phyloP scores from a whole-genome alignment of 2,888 invertebrate species.

The Folsomia candida region DNA sequence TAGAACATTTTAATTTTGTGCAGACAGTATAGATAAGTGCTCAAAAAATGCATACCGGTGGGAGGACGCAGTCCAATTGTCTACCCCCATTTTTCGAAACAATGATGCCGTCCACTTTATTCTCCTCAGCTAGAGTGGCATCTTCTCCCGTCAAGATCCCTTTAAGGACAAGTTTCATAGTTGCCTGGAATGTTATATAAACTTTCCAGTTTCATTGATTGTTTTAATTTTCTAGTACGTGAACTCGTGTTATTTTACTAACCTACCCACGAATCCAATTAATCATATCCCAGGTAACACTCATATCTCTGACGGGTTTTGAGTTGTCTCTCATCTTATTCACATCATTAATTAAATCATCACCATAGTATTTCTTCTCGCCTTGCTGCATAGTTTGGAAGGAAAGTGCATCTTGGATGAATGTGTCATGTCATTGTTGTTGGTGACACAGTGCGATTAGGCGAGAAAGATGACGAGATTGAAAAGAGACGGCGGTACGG shows the following conservation, averaged over 20 bases:
- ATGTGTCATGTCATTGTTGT: too few species aligned
- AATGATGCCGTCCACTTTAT: constrained; percentile 73
- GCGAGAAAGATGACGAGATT: too few species aligned
- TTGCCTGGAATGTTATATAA: constrained; percentile 57
- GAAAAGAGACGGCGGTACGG: too few species aligned
- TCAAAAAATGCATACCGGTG: too few species aligned
- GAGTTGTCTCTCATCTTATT: constrained; percentile 59
- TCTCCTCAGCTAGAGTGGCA: constrained; percentile 70
- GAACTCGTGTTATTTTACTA: too few species aligned
- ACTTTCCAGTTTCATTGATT: background rate
- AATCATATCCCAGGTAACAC: constrained; percentile 80
- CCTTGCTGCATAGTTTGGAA: too few species aligned
- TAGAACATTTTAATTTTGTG: too few species aligned
- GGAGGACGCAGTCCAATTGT: constrained; percentile 78
- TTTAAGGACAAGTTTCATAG: constrained; percentile 77
- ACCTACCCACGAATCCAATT: constrained; percentile 74
- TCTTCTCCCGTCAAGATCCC: constrained; percentile 83
- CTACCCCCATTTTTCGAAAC: constrained; percentile 93
- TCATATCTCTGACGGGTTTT: constrained; percentile 62
- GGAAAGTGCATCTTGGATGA: too few species aligned
- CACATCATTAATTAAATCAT: too few species aligned
- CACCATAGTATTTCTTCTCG: too few species aligned
- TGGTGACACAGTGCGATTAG: too few species aligned
- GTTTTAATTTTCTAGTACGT: constrained; percentile 14
- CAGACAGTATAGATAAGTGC: too few species aligned